Evolutionary conservation across 2,797 vertebrate genomes (phyloP).

Genomic region (Tenualosa thibaudeaui): DNA sequence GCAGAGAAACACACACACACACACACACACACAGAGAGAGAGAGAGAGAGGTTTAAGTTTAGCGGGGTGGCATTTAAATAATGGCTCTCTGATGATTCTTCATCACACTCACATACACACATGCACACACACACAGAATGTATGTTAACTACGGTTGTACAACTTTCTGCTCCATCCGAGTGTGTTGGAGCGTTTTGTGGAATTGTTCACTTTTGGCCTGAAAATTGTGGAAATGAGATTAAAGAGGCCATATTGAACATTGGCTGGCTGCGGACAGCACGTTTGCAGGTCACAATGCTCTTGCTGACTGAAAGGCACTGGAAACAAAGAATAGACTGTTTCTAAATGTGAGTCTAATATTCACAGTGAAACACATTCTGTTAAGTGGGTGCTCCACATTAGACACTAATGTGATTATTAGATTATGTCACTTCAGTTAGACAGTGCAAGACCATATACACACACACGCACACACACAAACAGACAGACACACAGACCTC

Average conservation of each 20-base stretch:
- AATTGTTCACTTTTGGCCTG: not conserved
- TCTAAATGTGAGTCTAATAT: not conserved
- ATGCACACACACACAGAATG: not conserved
- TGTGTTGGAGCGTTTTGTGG: not conserved
- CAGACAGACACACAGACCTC: not conserved
- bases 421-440: not conserved
- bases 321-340: not conserved
- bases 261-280: not conserved
- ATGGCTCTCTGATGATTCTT: not conserved
- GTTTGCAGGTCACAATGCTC: not conserved
- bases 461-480: too few relatives aligned
- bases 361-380: not conserved
- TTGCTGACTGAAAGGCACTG: not conserved
- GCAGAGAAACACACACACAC: not conserved
- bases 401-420: not conserved
- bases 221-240: too few relatives aligned
- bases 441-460: not conserved
- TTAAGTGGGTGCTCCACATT: not conserved
- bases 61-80: slow-evolving; percentile 1
- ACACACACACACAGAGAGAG: too few relatives aligned
- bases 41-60: not conserved
- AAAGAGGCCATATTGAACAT: not conserved
- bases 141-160: not conserved
- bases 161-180: not conserved
- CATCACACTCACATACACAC: not conserved